Conservation (phyloP, 2,797 vertebrate species). For the Staurois parvus region DNA sequence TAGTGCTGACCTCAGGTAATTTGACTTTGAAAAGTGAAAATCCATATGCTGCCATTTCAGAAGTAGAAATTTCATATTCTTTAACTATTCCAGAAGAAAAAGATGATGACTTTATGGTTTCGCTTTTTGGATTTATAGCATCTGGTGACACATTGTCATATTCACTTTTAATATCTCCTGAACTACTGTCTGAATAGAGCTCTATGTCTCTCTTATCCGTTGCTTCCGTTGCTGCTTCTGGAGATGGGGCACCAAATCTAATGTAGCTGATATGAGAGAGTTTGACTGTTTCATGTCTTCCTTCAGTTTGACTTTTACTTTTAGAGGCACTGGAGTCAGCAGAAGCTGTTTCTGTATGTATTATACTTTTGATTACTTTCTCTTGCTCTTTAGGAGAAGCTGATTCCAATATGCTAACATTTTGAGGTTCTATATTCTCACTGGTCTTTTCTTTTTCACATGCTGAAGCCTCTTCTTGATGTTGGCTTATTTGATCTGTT, state of each 20-base stretch:
- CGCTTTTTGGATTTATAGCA: not conserved
- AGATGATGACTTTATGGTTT: not conserved
- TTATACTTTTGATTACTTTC: not conserved
- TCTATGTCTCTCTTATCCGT: constrained; percentile 3
- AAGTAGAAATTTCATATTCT: constrained; percentile 70
- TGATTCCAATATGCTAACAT: not conserved
- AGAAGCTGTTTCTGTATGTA: not conserved
- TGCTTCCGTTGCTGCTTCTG: not conserved
- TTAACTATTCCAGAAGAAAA: constrained; percentile 70
- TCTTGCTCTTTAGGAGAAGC: not conserved
- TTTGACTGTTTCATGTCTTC: not conserved
- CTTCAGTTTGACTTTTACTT: not conserved
- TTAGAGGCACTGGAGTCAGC: not conserved
- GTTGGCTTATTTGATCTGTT: not conserved
- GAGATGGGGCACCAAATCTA: constrained; percentile 6
- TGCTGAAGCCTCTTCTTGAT: not conserved
- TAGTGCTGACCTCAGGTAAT: constrained; percentile 65
- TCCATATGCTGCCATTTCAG: constrained; percentile 71
- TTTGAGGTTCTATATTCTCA: not conserved
- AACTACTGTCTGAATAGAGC: constrained; percentile 30
- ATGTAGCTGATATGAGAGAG: constrained; percentile 18
- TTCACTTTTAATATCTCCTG: constrained; percentile 35
- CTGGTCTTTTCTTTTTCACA: not conserved
- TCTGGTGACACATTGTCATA: constrained; percentile 29
- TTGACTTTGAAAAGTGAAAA: constrained; percentile 75